A percentile compares a stretch with the other conserved stretches of the same genome.
Conservation (phyloP, 1,140 invertebrate species). For the Cyclargus thomasi region DNA sequence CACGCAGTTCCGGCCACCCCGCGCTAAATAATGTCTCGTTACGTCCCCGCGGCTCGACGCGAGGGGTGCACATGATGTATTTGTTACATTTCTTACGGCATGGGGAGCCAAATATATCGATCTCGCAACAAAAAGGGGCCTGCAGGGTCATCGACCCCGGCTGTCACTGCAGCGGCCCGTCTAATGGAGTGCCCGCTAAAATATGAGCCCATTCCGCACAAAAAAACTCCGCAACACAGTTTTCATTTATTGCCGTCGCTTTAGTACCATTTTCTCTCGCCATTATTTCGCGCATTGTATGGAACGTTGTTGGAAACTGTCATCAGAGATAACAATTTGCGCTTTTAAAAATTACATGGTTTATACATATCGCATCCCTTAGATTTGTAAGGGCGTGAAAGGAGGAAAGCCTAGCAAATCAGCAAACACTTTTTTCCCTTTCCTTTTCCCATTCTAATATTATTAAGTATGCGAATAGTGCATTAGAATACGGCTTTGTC, state of each 20-base stretch:
- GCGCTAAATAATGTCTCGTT: not conserved
- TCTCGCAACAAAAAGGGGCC: constrained; percentile 67
- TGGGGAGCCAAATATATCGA: constrained; percentile 49
- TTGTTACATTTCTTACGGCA: constrained; percentile 11
- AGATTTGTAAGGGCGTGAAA: no score
- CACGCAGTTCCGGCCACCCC: not conserved
- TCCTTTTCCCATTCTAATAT: no score
- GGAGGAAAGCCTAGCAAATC: no score
- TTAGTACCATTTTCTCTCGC: not conserved
- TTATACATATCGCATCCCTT: no score
- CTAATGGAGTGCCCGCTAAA: constrained; percentile 69
- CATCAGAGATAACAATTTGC: not conserved
- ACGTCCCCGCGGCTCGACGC: not conserved
- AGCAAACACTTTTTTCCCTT: no score
- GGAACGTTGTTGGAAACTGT: not conserved
- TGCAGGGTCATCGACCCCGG: constrained; percentile 56
- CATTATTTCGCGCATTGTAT: not conserved
- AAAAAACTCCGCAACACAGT: constrained; percentile 1
- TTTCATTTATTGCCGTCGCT: constrained; percentile 4
- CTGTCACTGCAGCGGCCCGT: constrained; percentile 59
- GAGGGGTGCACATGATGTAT: not conserved
- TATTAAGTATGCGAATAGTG: no score
- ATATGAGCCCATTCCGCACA: constrained; percentile 58
- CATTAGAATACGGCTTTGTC: no score
- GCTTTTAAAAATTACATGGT: not conserved